Evolutionary conservation across 2,113 vertebrate genomes (phyloP).

Genomic region (Anthoscopus minutus): DNA sequence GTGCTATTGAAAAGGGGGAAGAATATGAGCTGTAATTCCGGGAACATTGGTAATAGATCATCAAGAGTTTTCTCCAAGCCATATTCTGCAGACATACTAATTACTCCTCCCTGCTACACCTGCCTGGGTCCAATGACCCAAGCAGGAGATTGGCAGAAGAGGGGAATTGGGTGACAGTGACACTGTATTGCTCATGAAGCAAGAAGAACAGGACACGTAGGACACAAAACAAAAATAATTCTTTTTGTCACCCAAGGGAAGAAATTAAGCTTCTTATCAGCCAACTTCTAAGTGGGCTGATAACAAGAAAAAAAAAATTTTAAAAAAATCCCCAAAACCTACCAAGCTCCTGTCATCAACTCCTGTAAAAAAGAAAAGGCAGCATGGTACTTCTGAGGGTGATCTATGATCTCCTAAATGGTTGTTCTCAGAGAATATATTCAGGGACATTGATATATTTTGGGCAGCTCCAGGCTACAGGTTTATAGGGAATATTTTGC

Average conservation of each 20-base stretch:
- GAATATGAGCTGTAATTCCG: not conserved
- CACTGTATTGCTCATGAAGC: not conserved
- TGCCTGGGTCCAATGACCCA: not conserved
- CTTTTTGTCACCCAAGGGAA: not conserved
- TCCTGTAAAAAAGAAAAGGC: not conserved
- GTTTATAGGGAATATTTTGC: not conserved
- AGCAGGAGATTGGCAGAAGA: not conserved
- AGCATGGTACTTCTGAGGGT: not conserved
- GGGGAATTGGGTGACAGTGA: fast-evolving
- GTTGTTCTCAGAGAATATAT: not conserved
- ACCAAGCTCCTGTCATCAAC: not conserved
- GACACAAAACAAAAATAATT: not conserved
- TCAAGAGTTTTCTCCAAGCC: not conserved
- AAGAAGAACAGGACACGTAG: not conserved
- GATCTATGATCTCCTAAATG: not conserved
- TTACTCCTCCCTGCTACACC: not conserved
- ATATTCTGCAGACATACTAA: fast-evolving
- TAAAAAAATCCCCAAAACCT: not conserved
- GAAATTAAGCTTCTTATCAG: not conserved
- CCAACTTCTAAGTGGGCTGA: not conserved
- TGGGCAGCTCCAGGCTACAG: not conserved
- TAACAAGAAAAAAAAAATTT: not conserved
- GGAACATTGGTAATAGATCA: not conserved
- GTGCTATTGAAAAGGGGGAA: not conserved
- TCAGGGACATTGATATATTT: not conserved